These are phyloP conservation scores for Kradibia gibbosae DNA, from an alignment of 1,140 invertebrate species.

Conservation along the genomic window DNA sequence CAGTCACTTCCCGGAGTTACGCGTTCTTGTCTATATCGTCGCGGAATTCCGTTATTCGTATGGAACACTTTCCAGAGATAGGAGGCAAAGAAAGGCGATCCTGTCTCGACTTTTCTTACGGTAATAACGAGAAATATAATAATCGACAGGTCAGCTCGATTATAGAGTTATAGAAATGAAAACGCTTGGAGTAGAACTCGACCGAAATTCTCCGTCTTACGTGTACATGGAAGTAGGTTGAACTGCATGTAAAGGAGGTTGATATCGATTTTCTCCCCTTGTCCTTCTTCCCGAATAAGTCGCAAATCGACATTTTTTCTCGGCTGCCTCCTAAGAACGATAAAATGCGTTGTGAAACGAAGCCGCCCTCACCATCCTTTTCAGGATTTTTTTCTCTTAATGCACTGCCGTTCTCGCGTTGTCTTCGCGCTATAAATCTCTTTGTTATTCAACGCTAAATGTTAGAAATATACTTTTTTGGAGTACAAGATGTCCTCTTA, in stretches of 20 bases:
- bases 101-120: background rate
- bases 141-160: background rate
- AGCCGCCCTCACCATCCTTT: background rate
- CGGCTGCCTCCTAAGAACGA: conserved; percentile 1
- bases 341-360: conserved; percentile 27
- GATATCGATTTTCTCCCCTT: conserved; percentile 19
- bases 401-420: background rate
- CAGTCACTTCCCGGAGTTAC: background rate
- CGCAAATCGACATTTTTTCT: conserved; percentile 18
- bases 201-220: background rate
- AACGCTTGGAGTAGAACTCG: background rate
- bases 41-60: background rate
- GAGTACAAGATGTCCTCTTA: background rate
- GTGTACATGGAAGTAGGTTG: background rate
- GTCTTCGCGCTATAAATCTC: background rate
- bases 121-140: background rate
- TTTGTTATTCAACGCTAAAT: background rate
- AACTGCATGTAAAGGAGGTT: background rate
- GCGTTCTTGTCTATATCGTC: no score
- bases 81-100: background rate
- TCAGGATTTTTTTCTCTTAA: background rate
- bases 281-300: background rate
- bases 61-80: background rate
- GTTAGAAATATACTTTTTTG: background rate
- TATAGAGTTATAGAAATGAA: background rate